Evolutionary conservation across 2,888 invertebrate genomes (phyloP).

Genomic region (Alloscopus bannaensis): DNA sequence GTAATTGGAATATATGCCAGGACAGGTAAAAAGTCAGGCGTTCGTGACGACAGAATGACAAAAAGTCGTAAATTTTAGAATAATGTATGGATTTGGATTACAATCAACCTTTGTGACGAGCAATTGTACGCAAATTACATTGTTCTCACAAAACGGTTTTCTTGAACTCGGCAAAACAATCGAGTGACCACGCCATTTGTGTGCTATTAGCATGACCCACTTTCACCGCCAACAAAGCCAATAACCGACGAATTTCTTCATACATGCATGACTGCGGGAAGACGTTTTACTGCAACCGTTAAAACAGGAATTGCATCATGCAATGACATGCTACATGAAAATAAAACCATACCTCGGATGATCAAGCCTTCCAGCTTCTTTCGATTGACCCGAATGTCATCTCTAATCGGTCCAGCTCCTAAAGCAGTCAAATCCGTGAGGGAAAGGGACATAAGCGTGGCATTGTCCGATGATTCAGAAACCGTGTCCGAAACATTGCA

Average conservation of each 20-base stretch:
- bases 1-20: no score
- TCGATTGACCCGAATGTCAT: constrained; percentile 72
- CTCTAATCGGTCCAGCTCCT: constrained; percentile 71
- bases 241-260: neutral
- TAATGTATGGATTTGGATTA: constrained; percentile 7
- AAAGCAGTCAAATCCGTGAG: constrained; percentile 70
- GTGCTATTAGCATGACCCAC: constrained; percentile 24
- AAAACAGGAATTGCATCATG: neutral
- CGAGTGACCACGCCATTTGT: neutral
- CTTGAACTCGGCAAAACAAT: no score
- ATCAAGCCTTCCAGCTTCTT: constrained; percentile 73
- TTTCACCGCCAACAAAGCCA: neutral
- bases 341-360: constrained; percentile 69
- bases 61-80: no score
- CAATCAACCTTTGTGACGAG: neutral
- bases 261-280: neutral
- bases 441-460: constrained; percentile 71
- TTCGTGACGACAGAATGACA: no score
- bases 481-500: constrained; percentile 72
- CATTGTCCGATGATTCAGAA: constrained; percentile 73
- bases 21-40: no score
- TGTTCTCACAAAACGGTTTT: neutral
- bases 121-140: constrained; percentile 8
- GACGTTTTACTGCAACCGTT: no score
- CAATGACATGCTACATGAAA: no score